These are phyloP conservation scores for Calycopis cecrops DNA, from an alignment of 1,140 invertebrate species.

Conservation along the genomic window DNA sequence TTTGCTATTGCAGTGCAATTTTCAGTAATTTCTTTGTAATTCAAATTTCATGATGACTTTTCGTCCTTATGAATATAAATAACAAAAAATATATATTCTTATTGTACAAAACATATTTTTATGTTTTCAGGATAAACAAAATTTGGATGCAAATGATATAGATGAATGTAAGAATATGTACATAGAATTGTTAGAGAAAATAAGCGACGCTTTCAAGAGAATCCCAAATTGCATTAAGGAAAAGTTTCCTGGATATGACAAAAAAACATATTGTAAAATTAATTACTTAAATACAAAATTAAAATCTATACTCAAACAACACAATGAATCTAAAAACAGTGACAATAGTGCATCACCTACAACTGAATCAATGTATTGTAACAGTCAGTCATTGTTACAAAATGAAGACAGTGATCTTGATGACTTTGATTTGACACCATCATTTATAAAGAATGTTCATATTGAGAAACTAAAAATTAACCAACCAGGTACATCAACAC, in stretches of 20 bases:
- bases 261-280: conserved; percentile 50
- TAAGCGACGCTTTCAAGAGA: conserved; percentile 60
- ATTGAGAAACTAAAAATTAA: conserved; percentile 17
- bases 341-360: background rate
- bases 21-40: background rate
- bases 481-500: conserved; percentile 37
- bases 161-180: conserved; percentile 61
- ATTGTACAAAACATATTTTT: too few species aligned
- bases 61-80: too few species aligned
- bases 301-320: conserved; percentile 32
- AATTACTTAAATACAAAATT: conserved; percentile 51
- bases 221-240: conserved; percentile 61
- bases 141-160: conserved; percentile 33
- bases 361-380: conserved; percentile 16
- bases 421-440: conserved; percentile 38
- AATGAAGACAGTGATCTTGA: conserved; percentile 33
- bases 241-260: conserved; percentile 61
- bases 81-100: too few species aligned
- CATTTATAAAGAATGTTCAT: conserved; percentile 20
- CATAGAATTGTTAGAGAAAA: conserved; percentile 65
- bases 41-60: too few species aligned
- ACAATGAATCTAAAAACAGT: background rate
- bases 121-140: conserved; percentile 38
- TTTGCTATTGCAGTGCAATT: too few species aligned
- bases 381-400: conserved; percentile 27